Evolutionary conservation across 2,888 invertebrate species (phyloP).

Genomic region (Cosmorhoe ocellata): DNA sequence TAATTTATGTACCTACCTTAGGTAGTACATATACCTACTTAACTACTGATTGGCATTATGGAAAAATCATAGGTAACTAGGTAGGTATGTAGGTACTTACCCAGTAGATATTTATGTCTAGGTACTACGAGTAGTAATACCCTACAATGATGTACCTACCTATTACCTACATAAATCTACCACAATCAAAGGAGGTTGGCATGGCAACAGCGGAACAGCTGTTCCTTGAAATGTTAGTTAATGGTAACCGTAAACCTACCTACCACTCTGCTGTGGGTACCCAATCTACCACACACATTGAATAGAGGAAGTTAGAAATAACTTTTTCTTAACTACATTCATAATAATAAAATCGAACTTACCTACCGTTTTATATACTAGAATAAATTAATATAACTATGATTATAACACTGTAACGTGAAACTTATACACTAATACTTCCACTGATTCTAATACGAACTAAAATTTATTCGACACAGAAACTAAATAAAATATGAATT

Average conservation of each 20-base stretch:
- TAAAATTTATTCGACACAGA: constrained; percentile 37
- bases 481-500: constrained; percentile 46
- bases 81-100: too few relatives aligned
- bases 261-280: too few relatives aligned
- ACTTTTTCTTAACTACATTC: not conserved
- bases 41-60: too few relatives aligned
- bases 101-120: too few relatives aligned
- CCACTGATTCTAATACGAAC: constrained; percentile 38
- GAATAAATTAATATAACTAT: too few relatives aligned
- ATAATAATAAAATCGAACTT: constrained; percentile 41
- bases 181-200: not conserved
- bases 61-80: too few relatives aligned
- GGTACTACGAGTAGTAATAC: too few relatives aligned
- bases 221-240: not conserved
- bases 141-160: not conserved
- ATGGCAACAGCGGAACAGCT: constrained; percentile 13
- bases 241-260: not conserved
- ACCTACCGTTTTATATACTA: constrained; percentile 59
- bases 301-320: not conserved
- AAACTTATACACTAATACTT: constrained; percentile 51
- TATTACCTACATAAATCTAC: too few relatives aligned
- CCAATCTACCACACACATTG: too few relatives aligned
- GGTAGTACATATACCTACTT: too few relatives aligned
- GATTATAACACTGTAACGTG: constrained; percentile 50
- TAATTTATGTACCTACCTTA: too few relatives aligned